Conservation (phyloP, 2,888 invertebrate genomes). For the Euproctis similis region DNA sequence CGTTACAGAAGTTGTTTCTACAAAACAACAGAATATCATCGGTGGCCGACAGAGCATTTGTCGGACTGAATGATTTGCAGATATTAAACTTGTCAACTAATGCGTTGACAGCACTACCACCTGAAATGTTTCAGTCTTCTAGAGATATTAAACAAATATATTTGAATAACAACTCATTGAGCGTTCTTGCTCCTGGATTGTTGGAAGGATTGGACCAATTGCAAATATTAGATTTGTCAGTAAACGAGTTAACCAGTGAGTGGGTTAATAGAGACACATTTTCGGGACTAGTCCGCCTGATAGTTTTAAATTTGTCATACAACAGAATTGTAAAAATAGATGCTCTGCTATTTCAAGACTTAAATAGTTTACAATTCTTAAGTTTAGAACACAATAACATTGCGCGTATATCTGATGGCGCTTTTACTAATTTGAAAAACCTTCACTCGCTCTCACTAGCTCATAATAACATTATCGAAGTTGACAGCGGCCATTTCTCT, state of each 20-base stretch:
- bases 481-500: constrained; percentile 82
- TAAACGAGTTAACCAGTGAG: constrained; percentile 84
- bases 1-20: constrained; percentile 81
- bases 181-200: constrained; percentile 83
- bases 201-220: constrained; percentile 84
- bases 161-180: constrained; percentile 85
- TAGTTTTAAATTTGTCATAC: constrained; percentile 83
- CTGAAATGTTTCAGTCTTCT: constrained; percentile 85
- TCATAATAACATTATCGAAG: constrained; percentile 80
- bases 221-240: constrained; percentile 82
- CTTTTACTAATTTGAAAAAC: constrained; percentile 84
- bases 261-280: constrained; percentile 88
- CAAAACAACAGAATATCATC: constrained; percentile 85
- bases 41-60: constrained; percentile 84
- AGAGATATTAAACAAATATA: constrained; percentile 82
- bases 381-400: constrained; percentile 84
- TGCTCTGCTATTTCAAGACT: constrained; percentile 81
- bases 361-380: constrained; percentile 84
- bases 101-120: constrained; percentile 83
- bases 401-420: constrained; percentile 81
- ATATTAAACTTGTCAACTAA: constrained; percentile 87
- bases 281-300: constrained; percentile 82
- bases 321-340: constrained; percentile 84
- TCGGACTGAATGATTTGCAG: constrained; percentile 80
- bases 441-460: constrained; percentile 84